These are phyloP conservation scores for Aurelia aurita complex sp. Pacific DNA, from an alignment of 30 jellyfish, hydroid and myxozoan species.

Conservation along the genomic window DNA sequence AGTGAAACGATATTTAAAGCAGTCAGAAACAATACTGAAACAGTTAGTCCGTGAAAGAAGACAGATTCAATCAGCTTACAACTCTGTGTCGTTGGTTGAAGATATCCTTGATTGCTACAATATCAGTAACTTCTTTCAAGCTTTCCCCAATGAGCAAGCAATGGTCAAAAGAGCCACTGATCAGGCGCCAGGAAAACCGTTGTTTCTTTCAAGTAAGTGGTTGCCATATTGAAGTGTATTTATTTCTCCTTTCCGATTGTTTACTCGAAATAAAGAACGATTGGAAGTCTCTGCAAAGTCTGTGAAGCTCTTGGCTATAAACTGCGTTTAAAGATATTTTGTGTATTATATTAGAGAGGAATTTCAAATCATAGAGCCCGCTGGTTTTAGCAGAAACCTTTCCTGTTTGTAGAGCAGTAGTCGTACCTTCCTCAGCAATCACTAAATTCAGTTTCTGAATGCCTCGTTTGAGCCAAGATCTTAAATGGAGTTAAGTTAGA, in stretches of 20 bases:
- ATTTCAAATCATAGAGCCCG: too few species aligned
- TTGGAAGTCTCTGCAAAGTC: too few species aligned
- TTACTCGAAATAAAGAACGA: too few species aligned
- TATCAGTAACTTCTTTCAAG: constrained; percentile 55
- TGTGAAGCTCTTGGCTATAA: too few species aligned
- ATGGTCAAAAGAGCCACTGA: constrained; percentile 70
- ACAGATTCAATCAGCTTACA: constrained; percentile 36
- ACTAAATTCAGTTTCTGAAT: too few species aligned
- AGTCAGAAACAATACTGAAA: constrained; percentile 29
- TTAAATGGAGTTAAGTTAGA: too few species aligned
- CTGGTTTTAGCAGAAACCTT: too few species aligned
- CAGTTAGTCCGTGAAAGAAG: constrained; percentile 25
- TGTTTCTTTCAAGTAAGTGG: constrained; percentile 79
- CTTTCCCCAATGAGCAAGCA: constrained; percentile 63
- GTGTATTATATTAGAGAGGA: too few species aligned
- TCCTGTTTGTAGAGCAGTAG: too few species aligned
- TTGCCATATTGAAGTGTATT: background rate
- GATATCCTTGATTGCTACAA: constrained; percentile 69
- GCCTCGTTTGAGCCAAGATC: too few species aligned
- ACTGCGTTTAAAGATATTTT: too few species aligned
- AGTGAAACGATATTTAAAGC: constrained; percentile 5
- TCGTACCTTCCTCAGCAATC: too few species aligned
- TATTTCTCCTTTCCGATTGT: background rate
- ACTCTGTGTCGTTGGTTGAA: constrained; percentile 19
- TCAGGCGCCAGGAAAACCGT: constrained; percentile 61